Base-by-base conservation (phyloP, 2,888 invertebrate genomes). In the Acronicta aceris region DNA sequence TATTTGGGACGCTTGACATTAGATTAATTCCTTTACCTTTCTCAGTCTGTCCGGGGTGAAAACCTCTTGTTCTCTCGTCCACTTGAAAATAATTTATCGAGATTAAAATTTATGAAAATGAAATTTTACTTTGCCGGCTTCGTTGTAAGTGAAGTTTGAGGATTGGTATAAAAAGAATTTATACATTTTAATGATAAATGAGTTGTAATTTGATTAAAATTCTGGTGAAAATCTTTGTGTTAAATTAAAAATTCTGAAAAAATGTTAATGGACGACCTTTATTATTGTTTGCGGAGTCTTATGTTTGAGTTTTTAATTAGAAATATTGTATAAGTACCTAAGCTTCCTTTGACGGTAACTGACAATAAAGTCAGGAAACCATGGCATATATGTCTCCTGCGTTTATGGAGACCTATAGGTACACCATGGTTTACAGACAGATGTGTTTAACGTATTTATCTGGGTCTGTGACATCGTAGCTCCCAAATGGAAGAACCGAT, bases 101-200 rank as follows among this genome's bases (percentile, higher is more conserved):
- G 81, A 85, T 85, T 84, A 84, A 85, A 84, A 82, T 81, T 81
- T 81, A 82, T 81, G 81, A 85, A 81, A 84, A 84, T 79, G 74
- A 81, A 83, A 84, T 83, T 82, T 82, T 72, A 73, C 78, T 82
- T 83, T 72, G 75, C 72, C 65, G 60, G 71, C 75, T 79, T 80
- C 76, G 73, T 75, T 72, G 62, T 70, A 60, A 70, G 60, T 59
- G 56, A 69, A 65, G 55, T 76, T 68, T 63, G 48, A 52, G 65
- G 48, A 57, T 68, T 58, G 43, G 53, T 60, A 70, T 66, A 59
- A 73, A 73, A 71, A 62, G 57, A 70, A 72, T 58, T 67, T 71
- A 57, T 70, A 56, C 43, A 61, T 65, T 71, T 58, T 59, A 67
- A 65, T 64, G 60, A 70, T 57, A 52, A 64, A 63, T 57, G 60